phyloP scores from a whole-genome alignment of 2,797 vertebrate species.

The Ciconia nigra region DNA sequence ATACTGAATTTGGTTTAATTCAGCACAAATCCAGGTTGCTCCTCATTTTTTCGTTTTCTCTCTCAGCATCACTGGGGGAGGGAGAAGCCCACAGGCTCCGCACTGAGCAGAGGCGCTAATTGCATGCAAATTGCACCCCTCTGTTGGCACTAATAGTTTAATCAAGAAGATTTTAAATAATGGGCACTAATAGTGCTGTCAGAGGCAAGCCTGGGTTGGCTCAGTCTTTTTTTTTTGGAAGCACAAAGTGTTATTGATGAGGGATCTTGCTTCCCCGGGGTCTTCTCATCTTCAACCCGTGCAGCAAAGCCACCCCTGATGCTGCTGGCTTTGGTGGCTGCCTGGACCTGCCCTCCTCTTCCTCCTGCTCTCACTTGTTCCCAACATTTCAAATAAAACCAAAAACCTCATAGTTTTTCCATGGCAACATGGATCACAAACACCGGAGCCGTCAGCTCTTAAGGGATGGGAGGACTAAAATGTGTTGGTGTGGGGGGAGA shows the following conservation, averaged over 20 bases:
- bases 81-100: background rate
- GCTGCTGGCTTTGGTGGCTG: background rate
- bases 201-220: background rate
- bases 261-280: background rate
- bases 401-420: slow-evolving; percentile 30
- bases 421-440: slow-evolving; percentile 67
- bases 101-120: slow-evolving; percentile 11
- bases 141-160: slow-evolving; percentile 37
- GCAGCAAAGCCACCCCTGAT: background rate
- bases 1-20: background rate
- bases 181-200: background rate
- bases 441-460: background rate
- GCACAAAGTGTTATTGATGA: background rate
- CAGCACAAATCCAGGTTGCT: background rate
- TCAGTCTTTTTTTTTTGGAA: background rate
- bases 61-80: background rate
- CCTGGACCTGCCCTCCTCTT: background rate
- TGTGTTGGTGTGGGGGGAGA: background rate
- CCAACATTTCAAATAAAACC: background rate
- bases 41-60: background rate
- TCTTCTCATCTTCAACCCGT: background rate
- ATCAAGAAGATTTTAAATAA: slow-evolving; percentile 55
- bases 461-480: background rate
- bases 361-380: background rate
- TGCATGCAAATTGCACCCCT: slow-evolving; percentile 48